Base-by-base conservation (phyloP, 2,113 vertebrate genomes). In the Indri indri region DNA sequence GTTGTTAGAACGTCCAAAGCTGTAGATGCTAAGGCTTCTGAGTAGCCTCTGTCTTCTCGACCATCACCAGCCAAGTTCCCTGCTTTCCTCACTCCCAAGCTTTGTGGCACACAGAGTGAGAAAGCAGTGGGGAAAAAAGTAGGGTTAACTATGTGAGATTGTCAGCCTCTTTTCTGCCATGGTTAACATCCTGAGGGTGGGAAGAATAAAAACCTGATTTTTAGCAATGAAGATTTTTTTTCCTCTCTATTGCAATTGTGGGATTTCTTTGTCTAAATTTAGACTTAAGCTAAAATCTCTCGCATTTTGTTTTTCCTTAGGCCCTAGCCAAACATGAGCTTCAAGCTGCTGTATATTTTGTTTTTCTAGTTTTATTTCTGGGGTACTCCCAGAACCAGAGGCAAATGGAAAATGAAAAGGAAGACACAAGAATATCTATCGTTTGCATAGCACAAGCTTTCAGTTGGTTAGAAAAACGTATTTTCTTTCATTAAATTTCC, bases 331-430 rank as follows among this genome's bases (percentile, higher is more conserved):
- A 88, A 90, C 16, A 57, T 63, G 66, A 90, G n/a, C 52, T 92
- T 74, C 59, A 95, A 88, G 65, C 1, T 59, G 59, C 54, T 61
- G 13, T 20, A 20, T 17, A 12, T 59, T 93, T 88, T 65, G 10
- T 74, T 77, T 97, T 50, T 74, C 59, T n/a, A 34, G 9, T 61
- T 91, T 89, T 63, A 82, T 50, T 80, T 27, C 22, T 40, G 37
- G 18, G 25, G 25, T 6, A 45, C 52, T 95, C 37, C 52, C 85
- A 93, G 81, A 97, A 95, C 65, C 57, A 96, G 66, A 79, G n/a
- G 37, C 71, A 92, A 92, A 76, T 90, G 16, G 90, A 94, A 95
- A 95, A 95, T 89, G 59, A 79, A 96, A 94, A 83, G 81, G 79
- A 97, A 97, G 47, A 91, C 50, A n/a, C 45, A 63, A 96, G 54